phyloP scores from a whole-genome alignment of 2,888 invertebrate species.

The Oxystoma pomonae region DNA sequence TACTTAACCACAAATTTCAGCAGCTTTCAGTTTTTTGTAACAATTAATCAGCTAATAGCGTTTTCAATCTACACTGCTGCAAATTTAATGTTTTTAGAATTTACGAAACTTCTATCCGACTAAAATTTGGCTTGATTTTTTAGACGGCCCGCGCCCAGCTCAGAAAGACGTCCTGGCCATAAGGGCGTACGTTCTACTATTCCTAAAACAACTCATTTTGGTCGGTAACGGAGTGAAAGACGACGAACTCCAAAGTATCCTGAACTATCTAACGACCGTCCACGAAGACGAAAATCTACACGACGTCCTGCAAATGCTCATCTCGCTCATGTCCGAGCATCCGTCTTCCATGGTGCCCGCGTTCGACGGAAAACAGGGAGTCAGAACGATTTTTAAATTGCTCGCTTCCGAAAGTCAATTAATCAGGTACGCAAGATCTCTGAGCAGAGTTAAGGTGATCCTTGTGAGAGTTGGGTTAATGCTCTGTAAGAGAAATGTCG shows the following conservation, averaged over 20 bases:
- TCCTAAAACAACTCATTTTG: constrained; percentile 94
- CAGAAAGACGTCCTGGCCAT: constrained; percentile 93
- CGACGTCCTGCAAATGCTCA: constrained; percentile 95
- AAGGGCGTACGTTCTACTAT: constrained; percentile 90
- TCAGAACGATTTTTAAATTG: constrained; percentile 94
- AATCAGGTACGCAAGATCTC: constrained; percentile 56
- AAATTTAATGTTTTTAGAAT: too few species aligned
- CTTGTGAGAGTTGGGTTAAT: too few species aligned
- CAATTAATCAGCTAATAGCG: too few species aligned
- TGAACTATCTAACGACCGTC: constrained; percentile 97
- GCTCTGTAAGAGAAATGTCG: too few species aligned
- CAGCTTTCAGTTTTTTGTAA: too few species aligned
- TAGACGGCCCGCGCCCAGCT: constrained; percentile 91
- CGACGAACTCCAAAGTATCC: constrained; percentile 96
- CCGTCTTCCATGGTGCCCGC: constrained; percentile 99
- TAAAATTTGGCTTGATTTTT: too few species aligned
- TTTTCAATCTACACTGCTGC: too few species aligned
- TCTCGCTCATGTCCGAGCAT: constrained; percentile 96
- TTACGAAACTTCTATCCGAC: too few species aligned
- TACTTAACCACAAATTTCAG: too few species aligned
- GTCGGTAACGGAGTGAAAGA: constrained; percentile 96
- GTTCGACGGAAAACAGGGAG: constrained; percentile 96
- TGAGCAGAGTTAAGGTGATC: too few species aligned
- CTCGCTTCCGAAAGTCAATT: constrained; percentile 94
- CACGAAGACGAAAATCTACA: constrained; percentile 99